A percentile compares a stretch with the other conserved stretches of the same genome.
Evolutionary conservation across 2,113 vertebrate genomes (phyloP).

Genomic region (Todiramphus chloris): DNA sequence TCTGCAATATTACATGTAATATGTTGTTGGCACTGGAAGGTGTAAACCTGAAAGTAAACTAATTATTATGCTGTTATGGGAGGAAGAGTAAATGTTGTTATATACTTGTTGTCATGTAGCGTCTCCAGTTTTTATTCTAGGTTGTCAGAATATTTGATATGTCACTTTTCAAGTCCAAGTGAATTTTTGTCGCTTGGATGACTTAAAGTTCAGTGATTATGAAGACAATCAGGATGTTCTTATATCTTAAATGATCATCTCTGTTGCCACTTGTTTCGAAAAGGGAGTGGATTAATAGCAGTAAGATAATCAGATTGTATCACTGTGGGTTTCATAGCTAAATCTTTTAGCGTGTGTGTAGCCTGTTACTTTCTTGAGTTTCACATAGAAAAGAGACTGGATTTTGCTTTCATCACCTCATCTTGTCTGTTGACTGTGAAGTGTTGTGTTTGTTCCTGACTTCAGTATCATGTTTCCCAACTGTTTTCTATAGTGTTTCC

Average conservation of each 20-base stretch:
- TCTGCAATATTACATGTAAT: not conserved
- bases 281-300: not conserved
- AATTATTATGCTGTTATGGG: not conserved
- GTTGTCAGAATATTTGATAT: not conserved
- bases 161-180: not conserved
- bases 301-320: not conserved
- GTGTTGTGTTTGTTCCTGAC: not conserved
- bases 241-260: not conserved
- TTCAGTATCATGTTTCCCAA: not conserved
- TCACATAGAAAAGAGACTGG: not conserved
- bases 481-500: not conserved
- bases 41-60: not conserved
- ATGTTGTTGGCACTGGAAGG: not conserved
- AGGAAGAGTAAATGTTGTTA: not conserved
- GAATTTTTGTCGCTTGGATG: not conserved
- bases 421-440: not conserved
- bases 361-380: not conserved
- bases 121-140: not conserved
- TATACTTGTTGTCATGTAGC: not conserved
- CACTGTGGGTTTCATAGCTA: not conserved
- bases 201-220: not conserved
- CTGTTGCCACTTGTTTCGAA: not conserved
- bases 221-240: not conserved
- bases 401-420: not conserved
- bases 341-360: not conserved